phyloP scores from a whole-genome alignment of 2,113 vertebrate species.

The Mormoops blainvillei region DNA sequence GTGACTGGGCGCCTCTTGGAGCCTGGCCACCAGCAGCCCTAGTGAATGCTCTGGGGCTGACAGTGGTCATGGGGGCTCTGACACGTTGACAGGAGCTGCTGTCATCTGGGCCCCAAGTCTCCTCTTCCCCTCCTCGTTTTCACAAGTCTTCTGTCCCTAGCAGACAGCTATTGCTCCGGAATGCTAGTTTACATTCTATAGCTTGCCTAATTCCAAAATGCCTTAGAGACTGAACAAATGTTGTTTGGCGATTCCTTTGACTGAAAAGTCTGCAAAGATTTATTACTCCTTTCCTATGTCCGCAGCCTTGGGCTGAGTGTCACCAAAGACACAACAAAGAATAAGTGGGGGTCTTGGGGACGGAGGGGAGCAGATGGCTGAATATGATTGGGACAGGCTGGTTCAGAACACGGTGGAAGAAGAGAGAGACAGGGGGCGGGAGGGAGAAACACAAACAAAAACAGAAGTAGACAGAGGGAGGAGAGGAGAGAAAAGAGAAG shows the following conservation, averaged over 20 bases:
- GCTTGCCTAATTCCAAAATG: not conserved
- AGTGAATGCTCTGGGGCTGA: fast-evolving
- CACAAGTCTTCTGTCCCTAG: not conserved
- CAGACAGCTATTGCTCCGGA: fast-evolving
- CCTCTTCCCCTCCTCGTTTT: not conserved
- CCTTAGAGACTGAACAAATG: not conserved
- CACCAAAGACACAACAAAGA: not conserved
- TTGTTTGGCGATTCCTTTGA: not conserved
- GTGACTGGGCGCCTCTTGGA: fast-evolving
- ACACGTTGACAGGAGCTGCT: not conserved
- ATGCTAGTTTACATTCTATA: not conserved
- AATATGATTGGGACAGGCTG: not conserved
- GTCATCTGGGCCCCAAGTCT: too few species aligned
- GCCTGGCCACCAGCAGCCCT: not conserved
- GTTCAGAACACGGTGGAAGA: not conserved
- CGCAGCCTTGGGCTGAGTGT: not conserved
- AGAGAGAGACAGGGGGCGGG: not conserved
- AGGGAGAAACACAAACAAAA: not conserved
- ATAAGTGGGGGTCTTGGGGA: not conserved
- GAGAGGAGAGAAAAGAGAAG: too few species aligned
- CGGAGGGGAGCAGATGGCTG: too few species aligned
- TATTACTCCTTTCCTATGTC: not conserved
- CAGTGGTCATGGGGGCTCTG: not conserved
- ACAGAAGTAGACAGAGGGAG: not conserved
- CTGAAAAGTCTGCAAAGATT: not conserved